Evolutionary conservation across 2,888 invertebrate species (phyloP), one percentile per base, ranked within the genome.

Genomic region (Ophion obscuratus): DNA sequence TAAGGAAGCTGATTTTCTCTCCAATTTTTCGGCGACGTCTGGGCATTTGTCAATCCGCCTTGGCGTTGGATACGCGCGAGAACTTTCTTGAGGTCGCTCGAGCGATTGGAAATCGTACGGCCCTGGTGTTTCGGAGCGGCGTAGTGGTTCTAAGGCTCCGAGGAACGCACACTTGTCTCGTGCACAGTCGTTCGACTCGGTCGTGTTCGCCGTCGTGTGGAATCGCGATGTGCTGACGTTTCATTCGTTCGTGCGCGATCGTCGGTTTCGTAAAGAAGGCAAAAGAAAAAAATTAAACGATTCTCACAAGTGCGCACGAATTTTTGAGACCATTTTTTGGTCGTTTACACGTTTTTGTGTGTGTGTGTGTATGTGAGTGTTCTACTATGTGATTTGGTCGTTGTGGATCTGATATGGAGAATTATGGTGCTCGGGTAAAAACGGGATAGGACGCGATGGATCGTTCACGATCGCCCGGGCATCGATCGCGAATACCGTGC

Each of bases 151-250:
- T 59, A 71, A 14, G 64, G 85, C 88, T 89, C 88, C 88, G 88
- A 90, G 89, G 73, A 77, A 83, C 81, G 73, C 91, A 92, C 91
- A 89, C 91, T 92, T 90, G 91, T 91, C 89, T 89, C 91, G 91
- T 81, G 87, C 92, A 66, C 66, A 40, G 53, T 66, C 91, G 91
- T 91, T 92, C 90, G 90, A 88, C 90, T 92, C 91, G 91, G 90
- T 87, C 88, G 90, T 90, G 91, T 53, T 90, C 74, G 40, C 89
- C 87, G 88, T 88, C 89, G 89, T 91, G 73, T 27, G 90, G 91
- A 91, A 92, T 92, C 92, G 91, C 90, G 90, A 91, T 90, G 91
- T 92, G 93, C 92, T 93, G 93, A 93, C 93, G 93, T 93, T 91
- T 91, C 88, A 78, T 88, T 81, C 83, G 74, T 67, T 20, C 67